Base-by-base conservation (phyloP, 2,797 vertebrate species). In the Gymnopithys bicolor region DNA sequence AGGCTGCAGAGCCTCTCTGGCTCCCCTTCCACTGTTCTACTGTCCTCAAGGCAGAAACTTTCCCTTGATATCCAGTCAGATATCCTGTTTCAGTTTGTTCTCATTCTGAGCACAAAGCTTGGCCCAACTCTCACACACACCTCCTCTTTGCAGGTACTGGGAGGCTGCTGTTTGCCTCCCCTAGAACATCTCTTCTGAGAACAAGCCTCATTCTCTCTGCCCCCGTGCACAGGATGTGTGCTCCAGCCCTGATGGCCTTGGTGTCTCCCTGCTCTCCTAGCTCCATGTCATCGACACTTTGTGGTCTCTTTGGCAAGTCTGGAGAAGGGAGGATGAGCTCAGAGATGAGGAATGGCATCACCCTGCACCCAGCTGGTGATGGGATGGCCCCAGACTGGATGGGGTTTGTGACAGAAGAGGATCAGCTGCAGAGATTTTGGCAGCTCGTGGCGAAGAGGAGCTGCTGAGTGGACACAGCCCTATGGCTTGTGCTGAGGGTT, bases 111-210 rank as follows among this genome's bases (percentile, higher is more conserved):
- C 30, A 30, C 25, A 66, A 33, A 76, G 24, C 39, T 74, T 48
- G 56, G 48, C 60, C 62, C 48, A 11, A 2, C 53, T 15, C n/a
- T 95, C 60, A 52, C 0, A 0, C 10, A 58, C 0, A 0, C 59
- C 70, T 93, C 73, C 28, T 83, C n/a, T 77, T 79, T 5, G 2
- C 69, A 92, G 93, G 80, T 88, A 3, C 53, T 37, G 37, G n/a
- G 33, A 46, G 24, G 48, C 52, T 90, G 73, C 41, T 55, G 52
- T 63, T 62, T 37, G 39, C 4, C 2, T 17, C 51, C 55, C 18
- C 35, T 2, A 1, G 37, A 84, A 63, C 30, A 9, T 25, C 66
- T 43, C 55, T 90, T 30, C 83, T 48, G 83, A 51, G 81, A 73
- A 51, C 0, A 4, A 80, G 56, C 74, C 41, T 35, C 5, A 1